Base-by-base conservation (phyloP, 2,888 invertebrate species). In the Synergus japonicus region DNA sequence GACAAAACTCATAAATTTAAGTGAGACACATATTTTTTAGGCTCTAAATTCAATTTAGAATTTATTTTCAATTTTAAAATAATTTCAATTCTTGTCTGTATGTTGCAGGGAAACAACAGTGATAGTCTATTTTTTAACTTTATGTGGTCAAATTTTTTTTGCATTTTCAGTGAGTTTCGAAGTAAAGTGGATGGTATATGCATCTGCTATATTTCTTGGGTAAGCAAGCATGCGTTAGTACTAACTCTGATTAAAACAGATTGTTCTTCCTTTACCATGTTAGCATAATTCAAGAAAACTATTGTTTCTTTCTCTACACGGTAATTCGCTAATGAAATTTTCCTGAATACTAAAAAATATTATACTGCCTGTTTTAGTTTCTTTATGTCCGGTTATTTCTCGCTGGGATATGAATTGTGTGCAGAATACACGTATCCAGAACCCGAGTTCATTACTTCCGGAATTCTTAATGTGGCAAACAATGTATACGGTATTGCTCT, bases 371-470 rank as follows among this genome's bases (percentile, higher is more conserved):
- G 79, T 90, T 91, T 7, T 90, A 95, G 96, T 79, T 95, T 95
- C 89, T 96, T 96, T 91, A 95, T 96, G 94, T 95, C 95, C 12
- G 96, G 96, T 10, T 96, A 96, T 89, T 91, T 96, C 63, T 95
- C 96, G 0, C 93, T 96, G 29, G 96, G 96, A 0, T 96, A 96
- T 90, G 96, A 96, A 88, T 94, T 96, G 87, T 96, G 95, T 41
- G 95, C 95, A 18, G 96, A 96, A 91, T 92, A 96, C 78, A 96
- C 96, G 0, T 96, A 95, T 90, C 96, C 96, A 0, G 95, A 95
- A 86, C 93, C 95, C 0, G 96, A 96, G 91, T 95, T 95, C 4
- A 95, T 95, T 0, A 94, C 95, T 0, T 94, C 95, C 4, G 96
- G 96, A 1, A 92, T 96, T 37, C 92, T 96, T 49, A 96, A 96